Evolutionary conservation across 2,888 invertebrate species (phyloP).

Genomic region (Drosophila eohydei): DNA sequence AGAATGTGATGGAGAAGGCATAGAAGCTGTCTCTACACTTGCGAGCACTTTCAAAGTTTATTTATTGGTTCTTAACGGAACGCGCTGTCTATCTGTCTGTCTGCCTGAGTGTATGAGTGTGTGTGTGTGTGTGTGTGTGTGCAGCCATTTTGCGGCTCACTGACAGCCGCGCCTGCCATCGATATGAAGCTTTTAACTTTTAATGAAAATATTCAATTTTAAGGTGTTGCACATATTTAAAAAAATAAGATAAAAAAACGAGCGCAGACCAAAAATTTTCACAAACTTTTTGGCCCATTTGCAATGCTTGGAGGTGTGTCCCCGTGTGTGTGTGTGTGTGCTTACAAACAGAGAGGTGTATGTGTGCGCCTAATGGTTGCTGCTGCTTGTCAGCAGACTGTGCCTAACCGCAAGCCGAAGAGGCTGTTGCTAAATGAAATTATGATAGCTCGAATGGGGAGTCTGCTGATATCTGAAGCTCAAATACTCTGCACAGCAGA

Average conservation of each 20-base stretch:
- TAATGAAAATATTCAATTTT: conserved; percentile 80
- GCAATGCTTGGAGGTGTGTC: conserved; percentile 8
- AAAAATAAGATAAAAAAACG: conserved; percentile 17
- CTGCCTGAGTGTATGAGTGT: neutral
- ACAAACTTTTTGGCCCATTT: conserved; percentile 32
- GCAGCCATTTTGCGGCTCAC: conserved; percentile 40
- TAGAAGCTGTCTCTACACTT: conserved; percentile 35
- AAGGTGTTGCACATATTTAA: conserved; percentile 76
- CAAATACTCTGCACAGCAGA: neutral
- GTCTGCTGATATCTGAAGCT: neutral
- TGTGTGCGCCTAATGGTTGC: conserved; percentile 20
- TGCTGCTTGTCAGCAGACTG: neutral
- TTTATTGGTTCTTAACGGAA: conserved; percentile 64
- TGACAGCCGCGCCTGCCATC: conserved; percentile 41
- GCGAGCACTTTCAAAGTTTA: conserved; percentile 71
- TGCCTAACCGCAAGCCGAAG: neutral
- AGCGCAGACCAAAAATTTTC: conserved; percentile 12
- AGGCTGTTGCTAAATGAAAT: conserved; percentile 10
- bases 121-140: conserved; percentile 7
- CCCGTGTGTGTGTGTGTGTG: conserved; percentile 7
- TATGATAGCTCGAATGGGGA: neutral
- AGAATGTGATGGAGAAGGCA: neutral
- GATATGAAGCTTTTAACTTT: conserved; percentile 72
- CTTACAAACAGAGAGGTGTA: conserved; percentile 1
- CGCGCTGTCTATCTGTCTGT: conserved; percentile 10